Percentiles rank a stretch among this genome's conserved stretches.
phyloP scores from a whole-genome alignment of 2,113 vertebrate genomes.

The Phrynosoma blainvillii region DNA sequence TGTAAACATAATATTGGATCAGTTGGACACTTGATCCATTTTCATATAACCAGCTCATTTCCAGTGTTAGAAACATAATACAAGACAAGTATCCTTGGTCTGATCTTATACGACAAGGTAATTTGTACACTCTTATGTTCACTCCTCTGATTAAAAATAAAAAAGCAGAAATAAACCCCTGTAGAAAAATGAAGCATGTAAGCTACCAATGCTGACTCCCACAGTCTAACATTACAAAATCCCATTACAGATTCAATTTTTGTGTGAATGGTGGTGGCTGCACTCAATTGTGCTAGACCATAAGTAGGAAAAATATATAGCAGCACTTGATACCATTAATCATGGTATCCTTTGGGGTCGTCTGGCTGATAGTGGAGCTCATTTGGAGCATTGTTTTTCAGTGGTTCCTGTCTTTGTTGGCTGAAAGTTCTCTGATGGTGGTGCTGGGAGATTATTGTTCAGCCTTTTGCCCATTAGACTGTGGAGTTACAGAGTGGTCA shows the following conservation, averaged over 20 bases:
- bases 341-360: too few relatives aligned
- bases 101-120: neutral
- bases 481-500: too few relatives aligned
- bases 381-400: too few relatives aligned
- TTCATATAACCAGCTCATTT: neutral
- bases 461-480: too few relatives aligned
- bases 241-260: neutral
- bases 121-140: neutral
- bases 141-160: neutral
- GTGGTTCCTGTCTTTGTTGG: too few relatives aligned
- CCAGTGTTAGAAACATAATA: neutral
- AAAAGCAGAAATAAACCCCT: neutral
- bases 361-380: too few relatives aligned
- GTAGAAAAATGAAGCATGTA: neutral
- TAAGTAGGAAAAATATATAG: neutral
- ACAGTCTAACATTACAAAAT: neutral
- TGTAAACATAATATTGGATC: neutral
- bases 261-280: neutral
- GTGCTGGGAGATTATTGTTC: too few relatives aligned
- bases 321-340: neutral
- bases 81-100: neutral
- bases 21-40: neutral
- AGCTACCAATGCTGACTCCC: neutral
- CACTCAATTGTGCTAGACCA: neutral
- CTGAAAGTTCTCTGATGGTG: too few relatives aligned